Conservation (phyloP, 2,888 invertebrate genomes). For the Lasioglossum figueresi region DNA sequence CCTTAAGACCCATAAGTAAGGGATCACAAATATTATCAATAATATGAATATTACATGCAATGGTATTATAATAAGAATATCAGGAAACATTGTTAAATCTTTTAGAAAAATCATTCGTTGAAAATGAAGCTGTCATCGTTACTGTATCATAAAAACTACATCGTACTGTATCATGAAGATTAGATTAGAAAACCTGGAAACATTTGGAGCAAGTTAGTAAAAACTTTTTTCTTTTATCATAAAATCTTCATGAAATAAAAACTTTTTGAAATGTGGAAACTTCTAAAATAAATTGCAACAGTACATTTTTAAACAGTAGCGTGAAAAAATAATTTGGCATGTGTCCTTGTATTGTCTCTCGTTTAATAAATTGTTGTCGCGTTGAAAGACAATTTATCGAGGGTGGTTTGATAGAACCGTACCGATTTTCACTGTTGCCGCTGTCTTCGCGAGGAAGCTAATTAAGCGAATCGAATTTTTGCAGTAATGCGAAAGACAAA, state of each 20-base stretch:
- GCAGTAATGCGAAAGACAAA: neutral
- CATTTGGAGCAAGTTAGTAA: too few species aligned
- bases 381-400: neutral
- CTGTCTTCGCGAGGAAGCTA: neutral
- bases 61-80: too few species aligned
- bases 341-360: too few species aligned
- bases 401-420: neutral
- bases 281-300: neutral
- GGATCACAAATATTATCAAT: too few species aligned
- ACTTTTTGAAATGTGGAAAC: neutral
- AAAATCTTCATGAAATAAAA: neutral
- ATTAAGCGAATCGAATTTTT: slow-evolving; percentile 17
- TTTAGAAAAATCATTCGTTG: neutral
- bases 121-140: neutral
- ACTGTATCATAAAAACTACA: neutral
- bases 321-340: too few species aligned
- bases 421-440: neutral
- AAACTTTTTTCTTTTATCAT: neutral
- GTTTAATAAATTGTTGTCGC: neutral
- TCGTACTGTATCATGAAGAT: too few species aligned
- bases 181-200: neutral
- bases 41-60: too few species aligned
- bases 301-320: neutral
- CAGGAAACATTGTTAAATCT: neutral
- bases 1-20: too few species aligned